Evolutionary conservation across 1,140 invertebrate genomes (phyloP), one percentile per base, ranked within the genome.

Genomic region (Achroia grisella): DNA sequence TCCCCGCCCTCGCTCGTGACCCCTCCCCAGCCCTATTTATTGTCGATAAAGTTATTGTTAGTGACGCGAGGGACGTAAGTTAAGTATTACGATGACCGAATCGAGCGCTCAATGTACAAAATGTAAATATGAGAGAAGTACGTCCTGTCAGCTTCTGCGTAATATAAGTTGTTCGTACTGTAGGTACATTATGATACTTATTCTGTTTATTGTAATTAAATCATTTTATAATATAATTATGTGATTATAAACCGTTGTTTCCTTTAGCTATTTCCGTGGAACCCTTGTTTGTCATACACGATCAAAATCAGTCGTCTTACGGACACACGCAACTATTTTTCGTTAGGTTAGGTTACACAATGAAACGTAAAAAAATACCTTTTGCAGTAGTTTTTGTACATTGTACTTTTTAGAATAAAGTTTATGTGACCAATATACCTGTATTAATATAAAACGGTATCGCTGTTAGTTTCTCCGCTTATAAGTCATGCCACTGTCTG

Each of bases 221-320:
- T 86, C 86, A 87, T 87, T 87, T 87, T 87, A 86, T 87, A 87
- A 86, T 87, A 86, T 86, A 86, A 87, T 85, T 83, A 86, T 87
- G 86, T 87, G 81, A 87, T 85, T 86, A 82, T 81, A 81, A 64
- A 75, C 56, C 40, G 71, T 77, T 78, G 73, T 81, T 84, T 84
- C 39, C 69, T 23, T 23, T 23, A 3, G 17, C 6, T 23, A 23
- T 3, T 23, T 6, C 17, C 17, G 6, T 23, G 6, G 17, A 23
- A 23, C 6, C 6, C 2, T 23, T 23, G 17, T 23, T 23, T 23
- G 6, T 23, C 17, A 23, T 23, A 23, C 2, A 23, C 6, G 2
- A 23, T 23, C 6, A 2, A 6, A 23, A 3, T 23, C 17, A 6
- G n/a, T n/a, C n/a, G n/a, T n/a, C n/a, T n/a, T n/a, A n/a, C n/a